Evolutionary conservation across 2,797 vertebrate genomes (phyloP), one percentile per base, ranked within the genome.

Genomic region (Ctenochaetus hawaiiensis): DNA sequence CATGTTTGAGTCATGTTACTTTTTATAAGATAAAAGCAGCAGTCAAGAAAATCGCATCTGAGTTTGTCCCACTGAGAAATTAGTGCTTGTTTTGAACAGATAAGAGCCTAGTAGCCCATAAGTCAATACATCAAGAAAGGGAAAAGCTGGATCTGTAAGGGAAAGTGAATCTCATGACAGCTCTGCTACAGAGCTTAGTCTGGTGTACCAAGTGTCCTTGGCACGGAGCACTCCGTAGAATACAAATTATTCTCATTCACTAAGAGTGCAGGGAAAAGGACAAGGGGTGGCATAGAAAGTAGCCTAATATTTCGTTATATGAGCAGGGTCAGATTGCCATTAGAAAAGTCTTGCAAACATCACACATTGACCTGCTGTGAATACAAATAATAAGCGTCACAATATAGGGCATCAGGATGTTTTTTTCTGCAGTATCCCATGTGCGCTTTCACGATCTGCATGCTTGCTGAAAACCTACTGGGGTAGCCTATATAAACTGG

Each of bases 141-240:
- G 72, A 48, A 30, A 47, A 30, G 8, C 45, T 58, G 53, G 14
- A 30, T 72, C 14, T 49, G n/a, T 39, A 41, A 70, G 47, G 34
- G 17, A 68, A 58, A 67, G 44, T 49, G 59, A 75, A 62, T 70
- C 64, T 60, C 56, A 61, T 78, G 69, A 77, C 65, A 81, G 78
- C 70, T 80, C 43, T 11, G 67, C 73, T 70, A 22, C 23, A 52
- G 62, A 71, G 78, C 71, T 45, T 34, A 73, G 43, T 77, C 72
- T 75, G 65, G 67, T 67, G 67, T 6, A 76, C 67, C 71, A 82
- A 83, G 80, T 78, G 79, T 77, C 83, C 75, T 85, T 84, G 81
- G 41, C 72, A 69, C 43, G 5, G 58, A 78, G 71, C 62, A 49
- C 74, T 76, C 68, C 66, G 73, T 57, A 48, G 76, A 87, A 85